Evolutionary conservation across 2,113 vertebrate genomes (phyloP), one percentile per base, ranked within the genome.

Genomic region (Entelurus aequoreus): DNA sequence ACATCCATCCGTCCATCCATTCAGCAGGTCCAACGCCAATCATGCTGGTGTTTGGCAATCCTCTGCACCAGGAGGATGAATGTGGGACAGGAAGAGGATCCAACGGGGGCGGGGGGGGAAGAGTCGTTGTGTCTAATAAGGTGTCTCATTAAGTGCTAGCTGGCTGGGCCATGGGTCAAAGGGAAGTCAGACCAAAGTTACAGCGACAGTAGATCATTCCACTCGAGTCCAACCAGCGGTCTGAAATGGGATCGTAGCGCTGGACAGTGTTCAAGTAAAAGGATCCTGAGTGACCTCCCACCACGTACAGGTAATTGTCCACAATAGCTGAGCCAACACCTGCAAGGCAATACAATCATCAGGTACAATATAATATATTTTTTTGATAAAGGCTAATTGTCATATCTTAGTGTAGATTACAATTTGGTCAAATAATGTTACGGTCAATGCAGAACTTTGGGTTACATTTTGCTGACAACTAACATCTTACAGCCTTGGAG

Each of bases 221-320:
- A 1, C 94, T 94, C 0, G 93, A 94, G 90, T 99, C 96, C 90
- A 92, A 91, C 97, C 97, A 99, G 14, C 88, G 91, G 75, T 99
- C 95, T 0, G 93, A 91, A 81, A 97, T 92, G 12, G 97, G 96
- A 59, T 98, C 93, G 6, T 99, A 99, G 57, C 93, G 91, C 88
- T 99, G 97, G 52, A 98, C 95, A 13, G 93, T 94, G 87, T 98
- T 98, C 81, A 99, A 89, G 80, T 98, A 99, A 58, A 96, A 97
- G 0, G 96, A 98, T 21, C 97, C 97, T 0, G 97, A 99, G 78
- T 99, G 97, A 15, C 97, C 96, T 0, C 97, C 97, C 1, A 98
- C 97, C 40, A 98, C 97, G 19, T 98, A 99, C 59, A 99, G 95
- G 88, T 90, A 94, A 87, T 96, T 94, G 66, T 99, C 95, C 56